These are phyloP conservation scores for Ceuthmochares aereus DNA, from an alignment of 2,113 vertebrate species.

Conservation along the genomic window DNA sequence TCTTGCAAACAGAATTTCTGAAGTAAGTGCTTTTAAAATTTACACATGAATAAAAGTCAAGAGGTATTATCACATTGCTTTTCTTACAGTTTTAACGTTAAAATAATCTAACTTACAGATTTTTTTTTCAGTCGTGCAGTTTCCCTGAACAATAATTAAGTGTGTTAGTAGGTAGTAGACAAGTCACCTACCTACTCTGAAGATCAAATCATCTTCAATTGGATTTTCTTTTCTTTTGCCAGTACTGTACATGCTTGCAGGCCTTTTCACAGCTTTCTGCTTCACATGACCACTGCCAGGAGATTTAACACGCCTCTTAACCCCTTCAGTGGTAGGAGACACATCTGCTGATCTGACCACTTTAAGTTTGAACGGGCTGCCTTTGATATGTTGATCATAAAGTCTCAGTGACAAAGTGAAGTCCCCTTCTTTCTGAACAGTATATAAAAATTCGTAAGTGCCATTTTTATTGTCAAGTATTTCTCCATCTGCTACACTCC, in stretches of 20 bases:
- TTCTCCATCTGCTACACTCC: constrained; percentile 87
- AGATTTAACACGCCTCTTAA: constrained; percentile 92
- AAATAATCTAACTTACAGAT: background rate
- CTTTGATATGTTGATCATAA: constrained; percentile 94
- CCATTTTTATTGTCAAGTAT: constrained; percentile 97
- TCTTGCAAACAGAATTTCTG: background rate
- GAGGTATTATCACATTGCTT: background rate
- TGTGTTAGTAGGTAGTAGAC: background rate
- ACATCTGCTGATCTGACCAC: constrained; percentile 88
- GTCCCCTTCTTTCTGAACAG: constrained; percentile 89
- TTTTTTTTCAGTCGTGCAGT: background rate
- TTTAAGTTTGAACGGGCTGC: constrained; percentile 94
- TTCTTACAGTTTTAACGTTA: background rate
- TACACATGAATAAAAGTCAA: background rate
- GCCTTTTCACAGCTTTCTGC: constrained; percentile 92
- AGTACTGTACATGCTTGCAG: constrained; percentile 96
- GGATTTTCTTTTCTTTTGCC: constrained; percentile 95
- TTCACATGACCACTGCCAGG: constrained; percentile 91
- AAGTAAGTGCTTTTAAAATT: background rate
- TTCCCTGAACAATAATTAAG: background rate
- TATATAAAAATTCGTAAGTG: constrained; percentile 94
- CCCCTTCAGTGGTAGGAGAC: constrained; percentile 85
- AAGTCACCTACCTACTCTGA: constrained; percentile 86
- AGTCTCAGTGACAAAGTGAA: constrained; percentile 89
- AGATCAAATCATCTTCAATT: constrained; percentile 95